These are phyloP conservation scores for Luperina testacea DNA, from an alignment of 2,888 invertebrate species.

Conservation along the genomic window DNA sequence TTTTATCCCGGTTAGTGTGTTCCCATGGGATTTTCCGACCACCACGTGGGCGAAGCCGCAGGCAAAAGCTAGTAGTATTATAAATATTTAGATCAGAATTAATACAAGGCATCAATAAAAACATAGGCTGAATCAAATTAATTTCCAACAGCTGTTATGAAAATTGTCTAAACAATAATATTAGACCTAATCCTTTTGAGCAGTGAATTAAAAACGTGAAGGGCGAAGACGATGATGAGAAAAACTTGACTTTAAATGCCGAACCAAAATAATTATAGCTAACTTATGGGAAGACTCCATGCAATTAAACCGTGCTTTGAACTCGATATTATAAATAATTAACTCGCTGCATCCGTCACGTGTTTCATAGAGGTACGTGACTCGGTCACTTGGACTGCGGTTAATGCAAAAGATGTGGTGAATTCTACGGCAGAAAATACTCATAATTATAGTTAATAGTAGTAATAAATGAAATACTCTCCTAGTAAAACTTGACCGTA, in stretches of 20 bases:
- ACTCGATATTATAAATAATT: constrained; percentile 44
- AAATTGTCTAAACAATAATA: no score
- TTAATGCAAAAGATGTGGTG: constrained; percentile 26
- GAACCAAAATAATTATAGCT: constrained; percentile 6
- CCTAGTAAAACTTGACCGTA: constrained; percentile 31
- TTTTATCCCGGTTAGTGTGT: neutral
- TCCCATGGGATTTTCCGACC: neutral
- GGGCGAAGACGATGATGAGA: neutral
- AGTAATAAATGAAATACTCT: constrained; percentile 17
- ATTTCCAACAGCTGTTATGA: neutral
- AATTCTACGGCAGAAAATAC: constrained; percentile 29
- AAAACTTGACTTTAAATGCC: neutral
- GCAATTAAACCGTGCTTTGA: constrained; percentile 37
- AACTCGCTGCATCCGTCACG: constrained; percentile 37
- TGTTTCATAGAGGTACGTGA: constrained; percentile 42
- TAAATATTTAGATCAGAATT: neutral
- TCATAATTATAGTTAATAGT: neutral
- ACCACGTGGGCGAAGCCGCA: neutral
- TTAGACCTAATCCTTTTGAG: neutral
- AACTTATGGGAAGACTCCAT: constrained; percentile 15
- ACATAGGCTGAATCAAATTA: no score
- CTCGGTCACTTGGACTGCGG: constrained; percentile 29
- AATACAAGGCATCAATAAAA: no score
- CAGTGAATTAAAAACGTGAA: neutral
- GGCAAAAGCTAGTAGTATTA: neutral